These are phyloP conservation scores for Actinemys pallida DNA, from an alignment of 2,113 vertebrate species.

Conservation along the genomic window DNA sequence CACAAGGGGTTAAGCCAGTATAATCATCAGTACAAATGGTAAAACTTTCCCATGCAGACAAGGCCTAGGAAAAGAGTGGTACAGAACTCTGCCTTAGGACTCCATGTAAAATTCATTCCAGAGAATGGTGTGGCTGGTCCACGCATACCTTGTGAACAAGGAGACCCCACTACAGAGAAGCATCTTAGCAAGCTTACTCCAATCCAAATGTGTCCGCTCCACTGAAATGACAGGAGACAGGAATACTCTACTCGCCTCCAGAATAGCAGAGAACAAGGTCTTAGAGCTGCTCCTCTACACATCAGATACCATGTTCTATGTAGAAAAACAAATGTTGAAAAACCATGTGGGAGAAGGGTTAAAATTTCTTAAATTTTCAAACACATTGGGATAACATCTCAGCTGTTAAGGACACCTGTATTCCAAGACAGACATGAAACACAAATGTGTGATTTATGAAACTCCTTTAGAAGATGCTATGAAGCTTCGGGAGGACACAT, in stretches of 20 bases:
- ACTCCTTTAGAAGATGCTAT: background rate
- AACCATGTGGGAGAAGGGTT: background rate
- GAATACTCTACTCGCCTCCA: background rate
- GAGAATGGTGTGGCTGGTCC: background rate
- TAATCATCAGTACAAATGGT: background rate
- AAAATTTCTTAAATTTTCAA: background rate
- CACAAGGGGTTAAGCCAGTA: background rate
- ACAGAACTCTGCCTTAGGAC: background rate
- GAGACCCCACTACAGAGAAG: background rate
- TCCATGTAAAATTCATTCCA: background rate
- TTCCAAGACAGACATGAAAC: background rate
- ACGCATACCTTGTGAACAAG: background rate
- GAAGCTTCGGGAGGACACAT: background rate
- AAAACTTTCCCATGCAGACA: background rate
- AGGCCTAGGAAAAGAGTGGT: background rate
- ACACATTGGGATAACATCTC: background rate
- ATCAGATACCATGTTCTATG: background rate
- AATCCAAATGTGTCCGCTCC: background rate
- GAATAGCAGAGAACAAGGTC: background rate
- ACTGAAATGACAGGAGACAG: constrained; percentile 18
- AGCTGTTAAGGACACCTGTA: background rate
- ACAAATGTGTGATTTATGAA: background rate
- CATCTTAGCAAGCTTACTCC: background rate
- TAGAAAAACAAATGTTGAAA: background rate
- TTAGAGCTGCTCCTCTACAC: background rate